Conservation (phyloP, 92 coral and sea anemone genomes). For the Porites evermanni region DNA sequence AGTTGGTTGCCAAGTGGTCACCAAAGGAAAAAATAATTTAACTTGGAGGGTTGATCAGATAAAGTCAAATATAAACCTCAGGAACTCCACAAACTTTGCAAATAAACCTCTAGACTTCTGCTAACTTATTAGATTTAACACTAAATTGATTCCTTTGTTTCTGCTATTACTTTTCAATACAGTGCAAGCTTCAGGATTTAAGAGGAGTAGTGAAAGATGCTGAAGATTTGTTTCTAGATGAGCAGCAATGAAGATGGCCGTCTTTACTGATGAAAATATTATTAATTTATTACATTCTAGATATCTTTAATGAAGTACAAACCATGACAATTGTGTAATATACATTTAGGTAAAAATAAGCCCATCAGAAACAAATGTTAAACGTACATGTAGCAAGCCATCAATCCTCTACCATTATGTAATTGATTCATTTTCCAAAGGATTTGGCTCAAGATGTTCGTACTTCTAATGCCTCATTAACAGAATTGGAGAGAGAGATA, state of each 20-base stretch:
- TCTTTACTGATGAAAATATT: neutral
- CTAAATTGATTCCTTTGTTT: neutral
- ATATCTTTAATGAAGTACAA: neutral
- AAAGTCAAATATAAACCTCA: no score
- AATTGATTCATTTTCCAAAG: neutral
- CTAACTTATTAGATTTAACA: neutral
- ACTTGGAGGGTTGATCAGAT: no score
- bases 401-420: no score
- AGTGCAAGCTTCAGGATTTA: slow-evolving; percentile 88
- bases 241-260: slow-evolving; percentile 40
- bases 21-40: no score
- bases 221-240: slow-evolving; percentile 88
- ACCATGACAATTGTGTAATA: neutral
- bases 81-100: no score
- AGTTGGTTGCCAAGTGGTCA: no score
- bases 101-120: no score
- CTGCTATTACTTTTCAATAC: neutral
- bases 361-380: neutral
- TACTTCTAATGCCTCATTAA: neutral
- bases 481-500: no score
- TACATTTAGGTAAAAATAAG: neutral
- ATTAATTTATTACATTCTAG: neutral
- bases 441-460: neutral
- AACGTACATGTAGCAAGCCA: neutral
- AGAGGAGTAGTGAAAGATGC: slow-evolving; percentile 83